Base-by-base conservation (phyloP, 2,113 vertebrate genomes). In the Ranitomeya variabilis region DNA sequence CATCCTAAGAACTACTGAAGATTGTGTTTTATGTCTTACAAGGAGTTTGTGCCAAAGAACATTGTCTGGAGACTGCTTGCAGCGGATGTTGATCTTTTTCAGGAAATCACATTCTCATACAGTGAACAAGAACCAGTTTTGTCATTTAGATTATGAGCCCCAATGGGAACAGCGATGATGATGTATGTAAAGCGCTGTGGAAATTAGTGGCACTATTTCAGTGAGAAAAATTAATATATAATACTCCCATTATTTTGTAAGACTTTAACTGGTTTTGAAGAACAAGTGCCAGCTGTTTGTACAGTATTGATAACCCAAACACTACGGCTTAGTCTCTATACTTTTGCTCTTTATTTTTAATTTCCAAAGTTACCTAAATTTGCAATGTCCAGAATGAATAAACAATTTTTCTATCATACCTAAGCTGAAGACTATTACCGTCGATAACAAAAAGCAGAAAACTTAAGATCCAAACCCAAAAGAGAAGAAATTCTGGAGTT, bases 1-100 rank as follows among this genome's bases (percentile, higher is more conserved):
- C 74, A 80, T 87, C 86, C 64, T 66, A 54, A 86, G n/a, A 87
- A 11, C 55, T 60, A 69, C 62, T 69, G 51, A 66, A 67, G 7
- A 67, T 19, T 26, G 10, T 31, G 18, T 51, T 13, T 51, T 21
- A 15, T 54, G 45, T 69, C 76, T 80, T 52, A 23, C 10, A 26
- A 8, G 66, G 45, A 67, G 51, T 26, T 54, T 19, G 76, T 67
- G 76, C 86, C 76, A 80, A 60, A 87, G n/a, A 59, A 86, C 71
- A 67, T 21, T 37, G 57, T 60, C 59, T 82, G 60, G 60, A 83
- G 8, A 66, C 37, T 67, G 21, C 64, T 52, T 66, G 21, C 6
- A 71, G 18, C 37, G 73, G 86, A 87, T 87, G 86, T 55, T 87
- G 7, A 54, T 66, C 21, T 45, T 71, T 52, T 54, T 67, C 7